Evolutionary conservation across 1,140 invertebrate species (phyloP), one percentile per base, ranked within the genome.

Genomic region (Anastrepha ludens): DNA sequence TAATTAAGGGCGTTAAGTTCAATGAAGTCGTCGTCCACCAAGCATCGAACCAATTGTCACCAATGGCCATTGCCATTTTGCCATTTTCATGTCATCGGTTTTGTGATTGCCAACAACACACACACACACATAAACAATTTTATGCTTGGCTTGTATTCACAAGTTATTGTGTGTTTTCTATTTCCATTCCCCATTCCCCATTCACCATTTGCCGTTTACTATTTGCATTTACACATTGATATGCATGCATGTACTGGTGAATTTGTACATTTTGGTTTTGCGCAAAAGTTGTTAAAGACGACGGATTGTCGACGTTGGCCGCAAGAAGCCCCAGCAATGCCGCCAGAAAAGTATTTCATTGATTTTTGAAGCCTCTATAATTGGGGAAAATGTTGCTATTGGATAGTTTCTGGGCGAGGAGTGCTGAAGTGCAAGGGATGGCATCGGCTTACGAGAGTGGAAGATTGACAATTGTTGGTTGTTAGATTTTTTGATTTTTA

Each of bases 311-410:
- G 74, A 15, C 74, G 74, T 81, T 81, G 74, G 74, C 74, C 60
- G n/a, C 60, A 70, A 55, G 86, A 87, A 87, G 86, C 86, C 86
- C 50, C 64, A 87, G 29, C 20, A 87, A 58, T 87, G 86, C 86
- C 47, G 64, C 50, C 64, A 70, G 67, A 87, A 87, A 87, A 87
- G 86, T 87, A 87, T 87, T 87, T 87, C 86, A 87, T 87, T 87
- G 86, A 87, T 87, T 87, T 87, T 87, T 70, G 86, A 87, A 87
- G 67, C 86, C 86, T 70, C 64, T 70, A 58, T 65, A 86, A 87
- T 65, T 58, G 74, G 74, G 74, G 47, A 81, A 81, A 81, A 81
- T 29, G 74, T 81, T 81, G 47, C 74, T 81, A 81, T 50, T 81
- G 44, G 47, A 55, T 9, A 81, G 41, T n/a, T 81, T 39, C 15